These are phyloP conservation scores for Andricus grossulariae DNA, from an alignment of 1,140 invertebrate genomes.

Conservation along the genomic window DNA sequence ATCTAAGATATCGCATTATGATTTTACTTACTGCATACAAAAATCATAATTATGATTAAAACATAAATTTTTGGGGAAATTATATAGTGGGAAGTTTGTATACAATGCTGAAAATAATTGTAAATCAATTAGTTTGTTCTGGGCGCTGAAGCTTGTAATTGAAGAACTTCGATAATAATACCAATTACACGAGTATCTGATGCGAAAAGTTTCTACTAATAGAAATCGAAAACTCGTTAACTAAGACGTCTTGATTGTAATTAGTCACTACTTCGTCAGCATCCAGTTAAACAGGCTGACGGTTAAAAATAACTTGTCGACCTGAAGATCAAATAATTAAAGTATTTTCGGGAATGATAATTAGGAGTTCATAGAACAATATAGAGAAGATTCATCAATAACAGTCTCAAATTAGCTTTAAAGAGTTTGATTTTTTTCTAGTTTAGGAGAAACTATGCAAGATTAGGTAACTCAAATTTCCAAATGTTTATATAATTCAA, in stretches of 20 bases:
- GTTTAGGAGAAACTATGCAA: too few relatives aligned
- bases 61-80: too few relatives aligned
- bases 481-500: too few relatives aligned
- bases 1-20: too few relatives aligned
- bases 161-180: not conserved
- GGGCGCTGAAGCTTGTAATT: not conserved
- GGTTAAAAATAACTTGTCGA: not conserved
- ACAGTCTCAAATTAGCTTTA: not conserved
- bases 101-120: not conserved
- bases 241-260: constrained; percentile 1
- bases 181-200: not conserved
- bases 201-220: not conserved
- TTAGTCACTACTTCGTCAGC: not conserved
- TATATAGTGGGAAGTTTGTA: not conserved
- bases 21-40: too few relatives aligned
- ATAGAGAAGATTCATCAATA: not conserved
- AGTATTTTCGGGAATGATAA: not conserved
- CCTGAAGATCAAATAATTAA: not conserved
- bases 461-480: too few relatives aligned
- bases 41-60: too few relatives aligned
- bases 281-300: not conserved
- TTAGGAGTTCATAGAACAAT: not conserved
- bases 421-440: too few relatives aligned
- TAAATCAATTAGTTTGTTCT: constrained; percentile 6
- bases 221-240: not conserved